Conservation (phyloP, 2,113 vertebrate species). For the Myotis lucifugus region DNA sequence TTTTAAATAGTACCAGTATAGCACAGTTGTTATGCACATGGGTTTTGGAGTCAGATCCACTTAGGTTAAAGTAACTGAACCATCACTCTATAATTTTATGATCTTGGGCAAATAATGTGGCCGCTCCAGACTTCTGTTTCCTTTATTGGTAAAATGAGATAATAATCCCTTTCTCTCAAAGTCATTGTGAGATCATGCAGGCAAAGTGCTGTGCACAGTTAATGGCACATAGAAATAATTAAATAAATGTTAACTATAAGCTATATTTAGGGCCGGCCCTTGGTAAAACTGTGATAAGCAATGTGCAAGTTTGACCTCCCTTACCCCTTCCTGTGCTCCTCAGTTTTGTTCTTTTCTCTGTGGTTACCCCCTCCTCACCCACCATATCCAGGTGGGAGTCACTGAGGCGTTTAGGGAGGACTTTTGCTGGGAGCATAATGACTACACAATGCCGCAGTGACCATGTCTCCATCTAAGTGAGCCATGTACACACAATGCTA, state of each 20-base stretch:
- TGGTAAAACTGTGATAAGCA: slow-evolving; percentile 13
- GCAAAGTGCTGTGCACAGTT: not conserved
- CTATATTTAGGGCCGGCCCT: not conserved
- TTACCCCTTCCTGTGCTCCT: not conserved
- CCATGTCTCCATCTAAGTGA: not conserved
- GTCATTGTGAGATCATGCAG: not conserved
- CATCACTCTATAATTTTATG: not conserved
- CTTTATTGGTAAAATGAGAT: not conserved
- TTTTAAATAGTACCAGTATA: not conserved
- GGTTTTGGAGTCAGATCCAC: not conserved
- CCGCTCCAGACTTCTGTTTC: not conserved
- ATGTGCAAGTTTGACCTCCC: not conserved
- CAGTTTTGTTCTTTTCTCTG: not conserved
- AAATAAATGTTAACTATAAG: not conserved
- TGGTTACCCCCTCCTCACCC: not conserved
- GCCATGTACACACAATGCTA: not conserved
- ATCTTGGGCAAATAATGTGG: not conserved
- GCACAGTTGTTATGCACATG: not conserved
- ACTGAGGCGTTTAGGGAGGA: not conserved
- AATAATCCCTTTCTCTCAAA: not conserved
- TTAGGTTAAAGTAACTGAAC: not conserved
- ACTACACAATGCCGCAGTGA: not conserved
- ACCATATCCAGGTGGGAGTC: not conserved
- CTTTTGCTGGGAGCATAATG: not conserved
- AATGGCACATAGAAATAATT: not conserved